Evolutionary conservation across 2,797 vertebrate genomes (phyloP), one percentile per base, ranked within the genome.

Genomic region (Mus caroli): DNA sequence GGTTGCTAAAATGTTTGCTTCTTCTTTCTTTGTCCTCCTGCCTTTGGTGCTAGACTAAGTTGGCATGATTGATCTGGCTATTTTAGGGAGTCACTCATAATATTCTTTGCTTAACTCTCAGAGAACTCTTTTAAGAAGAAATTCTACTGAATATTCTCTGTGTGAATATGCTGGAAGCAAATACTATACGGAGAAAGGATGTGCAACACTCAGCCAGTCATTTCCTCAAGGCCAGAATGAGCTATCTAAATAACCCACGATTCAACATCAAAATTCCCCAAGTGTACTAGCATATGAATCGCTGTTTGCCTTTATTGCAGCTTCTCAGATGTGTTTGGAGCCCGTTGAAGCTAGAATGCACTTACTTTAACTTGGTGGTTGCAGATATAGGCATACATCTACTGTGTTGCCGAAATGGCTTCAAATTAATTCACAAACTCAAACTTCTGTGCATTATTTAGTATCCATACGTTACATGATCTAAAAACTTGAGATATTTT

Each of bases 101-200:
- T 89, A 43, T 60, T 64, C 64, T 93, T 88, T 75, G 54, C 50
- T 94, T 37, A 77, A 13, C 34, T 11, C 71, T 90, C 71, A 86
- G 50, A 40, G 87, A 96, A 88, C 24, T 87, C 50, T 79, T 28
- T 71, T n/a, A 94, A 83, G 62, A 71, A 94, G 77, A 78, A 40
- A 82, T 10, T 92, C 19, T 46, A 60, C 40, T 94, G 69, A 88
- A 86, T 17, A 52, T 6, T 62, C 28, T 85, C 52, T 24, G 28
- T 52, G 50, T 19, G 28, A 79, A 78, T 10, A 20, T 3, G n/a
- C 7, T 94, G 17, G 69, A 80, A 95, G 22, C 26, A 62, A 88
- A 62, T 13, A 85, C 50, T 83, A 34, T 75, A 89, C 15, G 58
- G 26, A 37, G 20, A 69, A 96, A 95, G 46, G 2, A 64, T 0